phyloP scores from a whole-genome alignment of 1,140 invertebrate species.

The Thalassaphorura encarpata region DNA sequence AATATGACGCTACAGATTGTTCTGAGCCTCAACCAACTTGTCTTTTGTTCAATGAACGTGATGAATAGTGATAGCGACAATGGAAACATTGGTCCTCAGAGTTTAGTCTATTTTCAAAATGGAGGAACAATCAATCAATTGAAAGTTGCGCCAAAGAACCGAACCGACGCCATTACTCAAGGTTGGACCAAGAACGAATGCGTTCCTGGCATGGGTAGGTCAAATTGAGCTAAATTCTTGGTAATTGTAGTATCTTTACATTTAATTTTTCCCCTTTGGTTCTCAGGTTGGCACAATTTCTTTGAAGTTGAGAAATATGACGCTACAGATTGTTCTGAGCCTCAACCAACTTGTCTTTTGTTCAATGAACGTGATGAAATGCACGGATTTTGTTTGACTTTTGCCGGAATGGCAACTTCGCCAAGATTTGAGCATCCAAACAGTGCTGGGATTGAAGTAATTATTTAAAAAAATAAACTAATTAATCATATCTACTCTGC shows the following conservation, averaged over 20 bases:
- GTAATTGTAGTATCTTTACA: neutral
- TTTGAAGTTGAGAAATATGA: conserved; percentile 17
- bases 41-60: conserved; percentile 15
- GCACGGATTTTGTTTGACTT: conserved; percentile 14
- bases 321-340: conserved; percentile 10
- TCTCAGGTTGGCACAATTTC: conserved; percentile 27
- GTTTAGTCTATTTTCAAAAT: conserved; percentile 16
- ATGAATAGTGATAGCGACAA: neutral
- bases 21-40: conserved; percentile 19
- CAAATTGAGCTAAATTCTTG: neutral
- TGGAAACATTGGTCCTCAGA: conserved; percentile 4
- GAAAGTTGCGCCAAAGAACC: neutral
- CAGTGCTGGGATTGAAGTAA: neutral
- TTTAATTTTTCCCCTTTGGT: neutral
- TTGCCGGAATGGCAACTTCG: conserved; percentile 4
- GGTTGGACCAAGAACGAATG: conserved; percentile 13
- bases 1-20: conserved; percentile 12
- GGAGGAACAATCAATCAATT: conserved; percentile 8
- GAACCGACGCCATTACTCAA: conserved; percentile 2
- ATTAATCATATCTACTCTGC: neutral
- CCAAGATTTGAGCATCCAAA: conserved; percentile 4
- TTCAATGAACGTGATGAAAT: conserved; percentile 17
- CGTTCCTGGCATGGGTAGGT: conserved; percentile 19
- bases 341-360: conserved; percentile 17
- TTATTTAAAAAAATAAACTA: neutral